phyloP scores from a whole-genome alignment of 2,888 invertebrate genomes.

The Cosmorhoe ocellata region DNA sequence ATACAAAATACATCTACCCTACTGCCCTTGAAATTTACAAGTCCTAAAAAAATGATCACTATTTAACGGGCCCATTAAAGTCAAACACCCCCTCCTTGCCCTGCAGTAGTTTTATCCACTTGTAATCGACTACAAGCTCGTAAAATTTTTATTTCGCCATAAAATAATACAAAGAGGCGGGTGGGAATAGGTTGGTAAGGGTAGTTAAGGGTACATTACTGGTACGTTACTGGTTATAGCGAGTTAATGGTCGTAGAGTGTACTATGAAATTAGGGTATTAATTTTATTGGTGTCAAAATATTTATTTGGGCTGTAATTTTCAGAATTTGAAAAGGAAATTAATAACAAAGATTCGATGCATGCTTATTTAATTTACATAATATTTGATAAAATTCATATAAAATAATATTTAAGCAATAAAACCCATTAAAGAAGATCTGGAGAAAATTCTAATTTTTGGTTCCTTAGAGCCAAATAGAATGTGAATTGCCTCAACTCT shows the following conservation, averaged over 20 bases:
- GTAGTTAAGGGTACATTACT: constrained; percentile 27
- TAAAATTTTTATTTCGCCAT: constrained; percentile 41
- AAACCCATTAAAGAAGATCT: too few relatives aligned
- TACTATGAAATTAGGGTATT: constrained; percentile 6
- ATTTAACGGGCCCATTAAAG: constrained; percentile 9
- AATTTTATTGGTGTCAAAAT: constrained; percentile 22
- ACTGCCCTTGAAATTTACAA: constrained; percentile 5
- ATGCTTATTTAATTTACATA: too few relatives aligned
- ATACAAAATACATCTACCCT: not conserved
- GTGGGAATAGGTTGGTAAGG: constrained; percentile 21
- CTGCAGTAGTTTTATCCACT: constrained; percentile 22
- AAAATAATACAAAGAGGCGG: constrained; percentile 31
- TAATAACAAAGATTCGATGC: too few relatives aligned
- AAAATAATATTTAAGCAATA: too few relatives aligned
- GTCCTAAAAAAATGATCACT: constrained; percentile 7
- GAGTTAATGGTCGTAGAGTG: constrained; percentile 10
- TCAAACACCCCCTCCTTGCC: constrained; percentile 11
- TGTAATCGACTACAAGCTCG: constrained; percentile 33
- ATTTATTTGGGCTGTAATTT: constrained; percentile 1
- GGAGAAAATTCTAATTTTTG: too few relatives aligned
- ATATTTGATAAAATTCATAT: too few relatives aligned
- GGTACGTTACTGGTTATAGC: constrained; percentile 15
- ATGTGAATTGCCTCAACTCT: too few relatives aligned
- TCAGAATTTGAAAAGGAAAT: too few relatives aligned
- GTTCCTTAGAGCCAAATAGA: too few relatives aligned